Evolutionary conservation across 2,888 invertebrate species (phyloP), one percentile per base, ranked within the genome.

Genomic region (Heliconius cydno): DNA sequence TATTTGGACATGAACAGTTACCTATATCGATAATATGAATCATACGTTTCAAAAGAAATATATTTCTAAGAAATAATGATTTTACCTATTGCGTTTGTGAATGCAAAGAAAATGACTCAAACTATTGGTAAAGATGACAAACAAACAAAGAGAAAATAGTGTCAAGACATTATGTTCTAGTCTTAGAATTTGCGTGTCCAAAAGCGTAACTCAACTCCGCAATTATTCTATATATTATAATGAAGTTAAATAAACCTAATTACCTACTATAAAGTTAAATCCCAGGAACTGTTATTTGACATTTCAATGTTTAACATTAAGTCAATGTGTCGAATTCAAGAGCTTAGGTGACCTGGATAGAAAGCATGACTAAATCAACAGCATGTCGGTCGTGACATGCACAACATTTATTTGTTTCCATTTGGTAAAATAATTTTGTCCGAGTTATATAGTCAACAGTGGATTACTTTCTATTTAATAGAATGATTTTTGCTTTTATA

Each of bases 291-390:
- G 65, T 75, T 74, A 75, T 38, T 65, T 75, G 75, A 65, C 41
- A 65, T 65, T 65, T 65, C 65, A 38, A 65, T 65, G 65, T 65
- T 75, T 65, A 65, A 57, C 60, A 73, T 73, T 73, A 73, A 60
- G 63, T 57, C 60, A 38, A 63, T 25, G 74, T 46, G 75, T 25
- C 65, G 75, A 75, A 75, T 65, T 75, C 65, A 28, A 65, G n/a
- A 63, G 28, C 63, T 65, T 41, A 13, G 28, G 41, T 41, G 65
- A 75, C 75, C 41, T 66, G 63, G 75, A 41, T 75, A 30, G 46
- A 60, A 75, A 75, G 75, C 75, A 66, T 66, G 65, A 66, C 65
- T 66, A 46, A 65, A 66, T 66, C 65, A 75, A 25, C 65, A 66
- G 65, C 65, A 75, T 66, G 65, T 60, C 30, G 38, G 46, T 75